Evolutionary conservation across 2,113 vertebrate species (phyloP).

Genomic region (Arizona elegans): DNA sequence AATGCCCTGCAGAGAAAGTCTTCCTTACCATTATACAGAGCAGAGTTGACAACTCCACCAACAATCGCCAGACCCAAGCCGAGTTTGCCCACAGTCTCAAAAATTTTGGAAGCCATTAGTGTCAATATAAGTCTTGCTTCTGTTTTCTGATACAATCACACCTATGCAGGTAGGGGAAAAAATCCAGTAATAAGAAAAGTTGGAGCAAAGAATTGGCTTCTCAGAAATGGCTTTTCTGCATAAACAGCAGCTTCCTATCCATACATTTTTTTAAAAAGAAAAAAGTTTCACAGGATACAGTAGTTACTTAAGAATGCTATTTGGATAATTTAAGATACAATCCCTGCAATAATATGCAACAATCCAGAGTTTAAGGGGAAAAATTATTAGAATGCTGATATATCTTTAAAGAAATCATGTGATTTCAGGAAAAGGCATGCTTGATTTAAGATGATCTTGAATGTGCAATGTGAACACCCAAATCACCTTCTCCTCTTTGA

Average conservation of each 20-base stretch:
- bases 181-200: neutral
- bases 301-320: neutral
- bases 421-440: neutral
- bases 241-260: neutral
- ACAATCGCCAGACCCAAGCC: conserved; percentile 87
- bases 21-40: conserved; percentile 88
- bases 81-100: conserved; percentile 91
- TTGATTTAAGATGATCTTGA: neutral
- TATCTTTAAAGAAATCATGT: neutral
- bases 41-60: conserved; percentile 91
- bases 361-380: neutral
- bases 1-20: neutral
- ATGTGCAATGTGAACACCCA: neutral
- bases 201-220: neutral
- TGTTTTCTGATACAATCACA: neutral
- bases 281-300: neutral
- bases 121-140: conserved; percentile 17
- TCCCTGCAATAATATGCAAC: neutral
- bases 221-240: neutral
- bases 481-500: neutral
- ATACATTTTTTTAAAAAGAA: neutral
- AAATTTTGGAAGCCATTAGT: conserved; percentile 81
- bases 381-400: neutral
- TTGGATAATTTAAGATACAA: neutral
- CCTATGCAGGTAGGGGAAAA: neutral